Evolutionary conservation across 2,113 vertebrate species (phyloP).

Genomic region (Mustela nigripes): DNA sequence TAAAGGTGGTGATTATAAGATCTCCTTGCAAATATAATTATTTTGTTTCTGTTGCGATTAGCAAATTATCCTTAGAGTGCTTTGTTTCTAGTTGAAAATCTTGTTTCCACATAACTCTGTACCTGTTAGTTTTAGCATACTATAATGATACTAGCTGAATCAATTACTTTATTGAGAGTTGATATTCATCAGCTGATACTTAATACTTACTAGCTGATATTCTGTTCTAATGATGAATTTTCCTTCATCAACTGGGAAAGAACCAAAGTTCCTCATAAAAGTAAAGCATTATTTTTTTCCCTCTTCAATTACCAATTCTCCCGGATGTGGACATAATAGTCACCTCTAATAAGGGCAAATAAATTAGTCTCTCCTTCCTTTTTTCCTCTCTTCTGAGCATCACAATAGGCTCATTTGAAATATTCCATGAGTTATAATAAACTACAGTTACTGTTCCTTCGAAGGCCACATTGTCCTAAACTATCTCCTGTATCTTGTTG

Average conservation of each 20-base stretch:
- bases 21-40: neutral
- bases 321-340: neutral
- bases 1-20: neutral
- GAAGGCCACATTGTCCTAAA: neutral
- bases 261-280: neutral
- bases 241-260: neutral
- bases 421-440: neutral
- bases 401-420: neutral
- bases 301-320: neutral
- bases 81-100: neutral
- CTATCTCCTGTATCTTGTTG: constrained; percentile 11
- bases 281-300: neutral
- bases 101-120: neutral
- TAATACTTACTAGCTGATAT: neutral
- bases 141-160: neutral
- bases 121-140: neutral
- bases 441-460: neutral
- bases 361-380: neutral
- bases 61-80: neutral
- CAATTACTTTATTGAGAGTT: constrained; percentile 23
- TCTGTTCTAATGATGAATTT: neutral
- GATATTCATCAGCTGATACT: neutral
- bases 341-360: neutral
- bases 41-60: neutral
- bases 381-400: neutral